phyloP scores from a whole-genome alignment of 2,113 vertebrate species.

The Oreochromis tanganicae region DNA sequence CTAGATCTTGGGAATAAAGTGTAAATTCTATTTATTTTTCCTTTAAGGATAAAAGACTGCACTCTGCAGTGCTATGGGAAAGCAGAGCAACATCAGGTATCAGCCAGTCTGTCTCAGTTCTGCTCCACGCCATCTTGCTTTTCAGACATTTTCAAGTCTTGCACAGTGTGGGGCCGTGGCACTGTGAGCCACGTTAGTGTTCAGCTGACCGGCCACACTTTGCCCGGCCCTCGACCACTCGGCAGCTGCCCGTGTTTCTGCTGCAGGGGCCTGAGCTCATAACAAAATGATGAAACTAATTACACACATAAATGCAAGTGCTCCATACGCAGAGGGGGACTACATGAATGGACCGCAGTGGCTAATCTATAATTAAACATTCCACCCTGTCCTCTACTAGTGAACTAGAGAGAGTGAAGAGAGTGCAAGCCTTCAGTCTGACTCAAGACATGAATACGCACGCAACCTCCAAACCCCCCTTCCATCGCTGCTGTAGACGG shows the following conservation, averaged over 20 bases:
- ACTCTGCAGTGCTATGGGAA: background rate
- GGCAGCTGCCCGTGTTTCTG: slow-evolving; percentile 9
- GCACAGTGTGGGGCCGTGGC: slow-evolving; percentile 1
- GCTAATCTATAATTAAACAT: slow-evolving; percentile 39
- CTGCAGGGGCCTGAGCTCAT: slow-evolving; percentile 17
- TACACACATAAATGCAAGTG: slow-evolving; percentile 26
- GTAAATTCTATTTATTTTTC: slow-evolving; percentile 26
- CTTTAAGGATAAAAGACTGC: slow-evolving; percentile 6
- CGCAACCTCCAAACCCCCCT: background rate
- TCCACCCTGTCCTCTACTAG: background rate
- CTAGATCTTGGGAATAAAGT: slow-evolving; percentile 26
- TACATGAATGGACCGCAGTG: background rate
- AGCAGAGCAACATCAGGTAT: background rate
- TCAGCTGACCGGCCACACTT: slow-evolving; percentile 31
- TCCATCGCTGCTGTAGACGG: too few relatives aligned
- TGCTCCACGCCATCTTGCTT: slow-evolving; percentile 8
- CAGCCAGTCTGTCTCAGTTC: background rate
- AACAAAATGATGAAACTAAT: slow-evolving; percentile 35
- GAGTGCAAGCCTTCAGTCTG: background rate
- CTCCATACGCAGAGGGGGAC: background rate
- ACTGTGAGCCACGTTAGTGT: slow-evolving; percentile 34
- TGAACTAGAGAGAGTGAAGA: background rate
- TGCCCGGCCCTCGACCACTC: background rate
- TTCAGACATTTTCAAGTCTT: slow-evolving; percentile 23
- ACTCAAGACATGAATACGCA: background rate